phyloP scores from a whole-genome alignment of 2,888 invertebrate species.

The Bibio marci region DNA sequence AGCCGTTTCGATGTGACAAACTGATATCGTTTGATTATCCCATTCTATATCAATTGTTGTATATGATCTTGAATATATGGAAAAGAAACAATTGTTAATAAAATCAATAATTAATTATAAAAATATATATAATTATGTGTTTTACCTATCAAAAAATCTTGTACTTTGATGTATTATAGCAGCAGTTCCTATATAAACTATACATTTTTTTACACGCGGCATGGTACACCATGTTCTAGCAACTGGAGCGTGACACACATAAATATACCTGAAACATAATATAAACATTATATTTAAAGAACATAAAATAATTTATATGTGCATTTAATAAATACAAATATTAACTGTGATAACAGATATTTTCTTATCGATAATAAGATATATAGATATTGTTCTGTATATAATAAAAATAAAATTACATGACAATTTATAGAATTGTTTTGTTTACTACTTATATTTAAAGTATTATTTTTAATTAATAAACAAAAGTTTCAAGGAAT shows the following conservation, averaged over 20 bases:
- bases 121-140: slow-evolving; percentile 21
- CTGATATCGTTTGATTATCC: slow-evolving; percentile 47
- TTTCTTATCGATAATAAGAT: too few relatives aligned
- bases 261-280: slow-evolving; percentile 61
- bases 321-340: too few relatives aligned
- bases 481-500: too few relatives aligned
- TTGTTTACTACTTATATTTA: too few relatives aligned
- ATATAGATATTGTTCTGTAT: too few relatives aligned
- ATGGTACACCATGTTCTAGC: slow-evolving; percentile 63
- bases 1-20: slow-evolving; percentile 46
- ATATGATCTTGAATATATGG: slow-evolving; percentile 22
- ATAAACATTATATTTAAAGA: too few relatives aligned
- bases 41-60: slow-evolving; percentile 46
- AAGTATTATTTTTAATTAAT: too few relatives aligned
- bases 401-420: too few relatives aligned
- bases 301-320: too few relatives aligned
- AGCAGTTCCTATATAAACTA: slow-evolving; percentile 57
- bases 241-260: slow-evolving; percentile 81
- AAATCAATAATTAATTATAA: background rate
- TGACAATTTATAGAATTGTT: too few relatives aligned
- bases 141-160: slow-evolving; percentile 54
- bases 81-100: background rate
- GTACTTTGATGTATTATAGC: slow-evolving; percentile 72
- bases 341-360: too few relatives aligned
- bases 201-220: slow-evolving; percentile 60